These are phyloP conservation scores for Rhizomys pruinosus DNA, from an alignment of 2,113 vertebrate species.

Conservation along the genomic window DNA sequence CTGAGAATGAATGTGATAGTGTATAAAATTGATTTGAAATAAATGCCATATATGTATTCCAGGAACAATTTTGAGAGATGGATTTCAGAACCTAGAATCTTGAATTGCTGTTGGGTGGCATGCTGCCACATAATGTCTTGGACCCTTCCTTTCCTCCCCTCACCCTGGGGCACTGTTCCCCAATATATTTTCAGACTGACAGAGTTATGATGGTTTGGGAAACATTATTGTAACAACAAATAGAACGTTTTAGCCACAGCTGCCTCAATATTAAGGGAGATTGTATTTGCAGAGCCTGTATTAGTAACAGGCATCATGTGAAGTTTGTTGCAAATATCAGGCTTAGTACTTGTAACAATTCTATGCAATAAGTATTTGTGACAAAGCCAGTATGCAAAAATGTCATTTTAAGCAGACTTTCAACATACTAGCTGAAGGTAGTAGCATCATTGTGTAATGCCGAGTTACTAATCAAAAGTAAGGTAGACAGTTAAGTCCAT, in stretches of 20 bases:
- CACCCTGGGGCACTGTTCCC: not conserved
- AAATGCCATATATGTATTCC: constrained; percentile 49
- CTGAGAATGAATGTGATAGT: constrained; percentile 21
- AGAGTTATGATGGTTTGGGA: constrained; percentile 59
- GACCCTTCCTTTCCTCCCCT: not conserved
- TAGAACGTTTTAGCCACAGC: constrained; percentile 13
- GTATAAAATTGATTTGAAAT: constrained; percentile 58
- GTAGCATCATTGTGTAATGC: not conserved
- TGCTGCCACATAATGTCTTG: not conserved
- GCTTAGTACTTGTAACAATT: not conserved
- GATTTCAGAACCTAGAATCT: constrained; percentile 58
- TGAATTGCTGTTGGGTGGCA: constrained; percentile 58
- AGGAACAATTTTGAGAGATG: constrained; percentile 62
- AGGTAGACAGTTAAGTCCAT: not conserved
- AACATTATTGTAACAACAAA: constrained; percentile 46
- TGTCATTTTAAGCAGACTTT: constrained; percentile 11
- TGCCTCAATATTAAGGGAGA: constrained; percentile 16
- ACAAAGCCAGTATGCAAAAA: not conserved
- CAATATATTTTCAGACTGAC: constrained; percentile 64
- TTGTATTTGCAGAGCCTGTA: constrained; percentile 27
- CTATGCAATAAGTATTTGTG: not conserved
- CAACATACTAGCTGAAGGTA: not conserved
- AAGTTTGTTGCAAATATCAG: not conserved
- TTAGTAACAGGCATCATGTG: not conserved
- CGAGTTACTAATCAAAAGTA: not conserved